A percentile compares a stretch with the other conserved stretches of the same genome.
These are phyloP conservation scores for Pentalonia nigronervosa DNA, from an alignment of 1,140 invertebrate species.

Conservation along the genomic window DNA sequence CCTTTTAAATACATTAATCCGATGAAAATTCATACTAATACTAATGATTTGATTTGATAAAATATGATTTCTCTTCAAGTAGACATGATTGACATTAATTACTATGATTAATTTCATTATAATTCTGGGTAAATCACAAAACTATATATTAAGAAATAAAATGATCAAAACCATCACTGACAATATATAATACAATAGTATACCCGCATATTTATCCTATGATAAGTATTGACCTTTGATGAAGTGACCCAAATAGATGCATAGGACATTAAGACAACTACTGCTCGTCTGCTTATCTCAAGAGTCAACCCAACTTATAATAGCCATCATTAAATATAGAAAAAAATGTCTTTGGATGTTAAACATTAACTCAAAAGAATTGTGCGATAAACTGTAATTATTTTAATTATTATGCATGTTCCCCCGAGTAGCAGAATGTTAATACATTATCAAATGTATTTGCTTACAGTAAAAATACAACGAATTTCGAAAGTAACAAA, in stretches of 20 bases:
- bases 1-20: background rate
- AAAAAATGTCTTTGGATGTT: constrained; percentile 27
- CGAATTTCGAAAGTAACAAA: constrained; percentile 19
- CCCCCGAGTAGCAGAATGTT: background rate
- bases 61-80: background rate
- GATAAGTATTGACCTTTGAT: constrained; percentile 31
- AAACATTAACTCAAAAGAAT: background rate
- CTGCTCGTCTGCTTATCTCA: constrained; percentile 17
- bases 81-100: background rate
- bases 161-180: background rate
- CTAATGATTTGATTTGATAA: background rate
- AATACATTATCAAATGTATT: background rate
- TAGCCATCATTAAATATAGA: constrained; percentile 4
- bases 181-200: background rate
- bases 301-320: constrained; percentile 25
- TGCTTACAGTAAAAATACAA: constrained; percentile 3
- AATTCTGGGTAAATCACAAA: constrained; percentile 18
- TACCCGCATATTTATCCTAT: background rate
- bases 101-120: background rate
- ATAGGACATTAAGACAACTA: background rate
- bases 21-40: background rate
- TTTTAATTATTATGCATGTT: constrained; percentile 5
- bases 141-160: background rate
- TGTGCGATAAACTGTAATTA: constrained; percentile 36
- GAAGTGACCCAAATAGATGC: constrained; percentile 27